phyloP scores from a whole-genome alignment of 1,140 invertebrate genomes.

The Drosophila neocordata region DNA sequence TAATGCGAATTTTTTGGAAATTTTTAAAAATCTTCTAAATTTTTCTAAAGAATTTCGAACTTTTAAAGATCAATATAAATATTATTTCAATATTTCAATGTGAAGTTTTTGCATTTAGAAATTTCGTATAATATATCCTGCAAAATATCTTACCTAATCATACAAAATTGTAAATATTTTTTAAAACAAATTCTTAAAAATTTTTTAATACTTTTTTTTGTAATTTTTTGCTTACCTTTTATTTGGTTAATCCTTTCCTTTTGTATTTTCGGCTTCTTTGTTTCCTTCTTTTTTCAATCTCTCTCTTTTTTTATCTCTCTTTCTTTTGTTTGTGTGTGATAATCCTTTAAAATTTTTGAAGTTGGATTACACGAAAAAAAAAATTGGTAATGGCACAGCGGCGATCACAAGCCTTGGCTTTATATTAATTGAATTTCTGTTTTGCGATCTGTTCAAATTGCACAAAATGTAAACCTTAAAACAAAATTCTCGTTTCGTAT shows the following conservation, averaged over 20 bases:
- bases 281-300: slow-evolving; percentile 55
- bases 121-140: too few relatives aligned
- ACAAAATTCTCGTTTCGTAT: slow-evolving; percentile 51
- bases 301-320: slow-evolving; percentile 41
- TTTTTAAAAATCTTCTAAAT: too few relatives aligned
- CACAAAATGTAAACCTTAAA: slow-evolving; percentile 51
- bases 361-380: slow-evolving; percentile 6
- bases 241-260: slow-evolving; percentile 53
- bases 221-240: slow-evolving; percentile 53
- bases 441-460: slow-evolving; percentile 49
- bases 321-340: slow-evolving; percentile 40
- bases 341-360: not conserved
- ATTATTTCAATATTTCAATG: too few relatives aligned
- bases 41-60: too few relatives aligned
- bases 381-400: slow-evolving; percentile 55
- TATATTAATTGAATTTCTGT: slow-evolving; percentile 14
- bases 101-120: too few relatives aligned
- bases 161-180: too few relatives aligned
- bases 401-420: slow-evolving; percentile 34
- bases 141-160: too few relatives aligned
- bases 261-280: slow-evolving; percentile 3
- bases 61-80: too few relatives aligned
- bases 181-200: too few relatives aligned
- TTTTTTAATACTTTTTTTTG: too few relatives aligned
- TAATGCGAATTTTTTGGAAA: too few relatives aligned